A percentile compares a stretch with the other conserved stretches of the same genome.
Evolutionary conservation across 2,113 vertebrate species (phyloP).

Genomic region (Dipodomys spectabilis): DNA sequence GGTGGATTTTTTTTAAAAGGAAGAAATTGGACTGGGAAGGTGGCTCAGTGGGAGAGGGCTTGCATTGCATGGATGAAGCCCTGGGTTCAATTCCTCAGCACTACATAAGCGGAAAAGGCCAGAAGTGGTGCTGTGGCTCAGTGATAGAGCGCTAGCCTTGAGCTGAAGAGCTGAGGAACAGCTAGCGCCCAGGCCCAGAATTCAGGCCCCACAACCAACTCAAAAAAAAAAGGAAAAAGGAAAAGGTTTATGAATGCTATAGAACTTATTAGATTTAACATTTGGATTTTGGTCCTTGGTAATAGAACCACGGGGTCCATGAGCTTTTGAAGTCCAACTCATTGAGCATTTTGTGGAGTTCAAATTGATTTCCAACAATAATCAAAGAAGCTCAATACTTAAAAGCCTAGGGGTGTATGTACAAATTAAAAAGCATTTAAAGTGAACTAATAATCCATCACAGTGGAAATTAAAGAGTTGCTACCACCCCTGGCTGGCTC

Average conservation of each 20-base stretch:
- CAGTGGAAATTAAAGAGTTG: conserved; percentile 71
- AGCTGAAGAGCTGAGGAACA: too few relatives aligned
- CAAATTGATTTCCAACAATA: conserved; percentile 69
- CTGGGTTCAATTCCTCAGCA: too few relatives aligned
- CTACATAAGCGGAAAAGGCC: too few relatives aligned
- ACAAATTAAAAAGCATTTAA: conserved; percentile 73
- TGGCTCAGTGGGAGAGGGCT: not conserved
- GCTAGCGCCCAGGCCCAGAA: too few relatives aligned
- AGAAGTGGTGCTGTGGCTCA: too few relatives aligned
- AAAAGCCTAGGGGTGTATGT: conserved; percentile 53
- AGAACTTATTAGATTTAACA: conserved; percentile 13
- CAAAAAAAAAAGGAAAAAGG: not conserved
- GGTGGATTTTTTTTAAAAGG: too few relatives aligned
- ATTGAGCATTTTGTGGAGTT: not conserved
- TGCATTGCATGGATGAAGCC: too few relatives aligned
- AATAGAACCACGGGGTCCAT: not conserved
- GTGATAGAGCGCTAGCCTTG: too few relatives aligned
- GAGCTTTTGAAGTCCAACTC: not conserved
- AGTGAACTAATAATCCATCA: conserved; percentile 70
- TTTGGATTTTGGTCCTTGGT: not conserved
- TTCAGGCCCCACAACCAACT: too few relatives aligned
- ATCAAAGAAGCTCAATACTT: conserved; percentile 64
- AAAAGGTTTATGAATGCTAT: not conserved
- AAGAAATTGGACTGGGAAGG: too few relatives aligned
- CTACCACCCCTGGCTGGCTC: conserved; percentile 40